Conservation (phyloP, 1,140 invertebrate species). For the Drosophila nikananu region DNA sequence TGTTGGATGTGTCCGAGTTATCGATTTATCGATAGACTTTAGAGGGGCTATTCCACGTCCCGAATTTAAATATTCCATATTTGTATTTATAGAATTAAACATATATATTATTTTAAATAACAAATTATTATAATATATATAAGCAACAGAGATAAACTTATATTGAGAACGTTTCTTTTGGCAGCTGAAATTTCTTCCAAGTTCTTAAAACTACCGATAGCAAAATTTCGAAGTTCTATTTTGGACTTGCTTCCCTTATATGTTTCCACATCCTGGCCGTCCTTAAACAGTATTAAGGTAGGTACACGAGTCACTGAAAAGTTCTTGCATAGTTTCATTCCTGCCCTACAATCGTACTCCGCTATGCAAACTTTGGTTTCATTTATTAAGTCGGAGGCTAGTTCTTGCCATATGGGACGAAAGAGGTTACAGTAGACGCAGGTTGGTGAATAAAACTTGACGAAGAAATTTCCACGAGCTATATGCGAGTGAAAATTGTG, state of each 20-base stretch:
- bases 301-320: neutral
- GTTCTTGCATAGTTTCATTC: neutral
- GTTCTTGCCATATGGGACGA: constrained; percentile 3
- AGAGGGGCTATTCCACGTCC: neutral
- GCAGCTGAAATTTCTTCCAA: neutral
- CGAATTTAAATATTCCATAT: neutral
- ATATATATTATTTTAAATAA: neutral
- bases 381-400: constrained; percentile 8
- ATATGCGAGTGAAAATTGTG: neutral
- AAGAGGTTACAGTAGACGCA: neutral
- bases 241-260: neutral
- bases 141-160: neutral
- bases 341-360: constrained; percentile 11
- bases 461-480: constrained; percentile 1
- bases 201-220: neutral
- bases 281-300: constrained; percentile 7
- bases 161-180: neutral
- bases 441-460: constrained; percentile 15
- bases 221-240: neutral
- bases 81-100: neutral
- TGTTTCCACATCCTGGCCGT: constrained; percentile 5
- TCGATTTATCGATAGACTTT: constrained; percentile 10
- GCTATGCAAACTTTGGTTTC: constrained; percentile 18
- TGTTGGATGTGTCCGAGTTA: neutral
- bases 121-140: neutral